These are phyloP conservation scores for Telmatherina bonti DNA, from an alignment of 2,797 vertebrate species.

Conservation along the genomic window DNA sequence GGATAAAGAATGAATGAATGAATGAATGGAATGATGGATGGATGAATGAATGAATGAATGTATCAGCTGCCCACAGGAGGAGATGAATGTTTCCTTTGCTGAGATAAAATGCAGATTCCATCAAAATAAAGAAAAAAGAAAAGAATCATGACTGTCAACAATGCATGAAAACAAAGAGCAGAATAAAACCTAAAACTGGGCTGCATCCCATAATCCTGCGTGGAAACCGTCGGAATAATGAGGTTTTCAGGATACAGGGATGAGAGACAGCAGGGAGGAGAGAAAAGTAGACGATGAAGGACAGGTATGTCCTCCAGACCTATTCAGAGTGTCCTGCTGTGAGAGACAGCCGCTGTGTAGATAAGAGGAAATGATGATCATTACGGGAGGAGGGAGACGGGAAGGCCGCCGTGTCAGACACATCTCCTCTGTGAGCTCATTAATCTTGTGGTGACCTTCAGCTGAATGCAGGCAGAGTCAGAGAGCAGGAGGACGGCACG, in stretches of 20 bases:
- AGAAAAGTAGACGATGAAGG: slow-evolving; percentile 21
- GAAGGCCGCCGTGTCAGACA: slow-evolving; percentile 44
- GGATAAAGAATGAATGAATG: no score
- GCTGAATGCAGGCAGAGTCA: slow-evolving; percentile 13
- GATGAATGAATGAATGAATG: no score
- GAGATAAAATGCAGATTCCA: not conserved
- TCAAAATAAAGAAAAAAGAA: not conserved
- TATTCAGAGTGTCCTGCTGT: slow-evolving; percentile 37
- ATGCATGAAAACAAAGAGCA: no score
- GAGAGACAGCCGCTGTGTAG: slow-evolving; percentile 43
- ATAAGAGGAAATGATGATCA: slow-evolving; percentile 66
- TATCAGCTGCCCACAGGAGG: no score
- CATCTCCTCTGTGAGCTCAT: slow-evolving; percentile 62
- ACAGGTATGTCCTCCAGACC: slow-evolving; percentile 57
- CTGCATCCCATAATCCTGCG: not conserved
- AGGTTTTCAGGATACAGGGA: slow-evolving; percentile 31
- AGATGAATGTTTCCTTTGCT: not conserved
- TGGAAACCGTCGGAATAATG: slow-evolving; percentile 27
- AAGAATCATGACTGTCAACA: not conserved
- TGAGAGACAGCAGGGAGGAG: slow-evolving; percentile 27
- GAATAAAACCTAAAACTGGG: not conserved
- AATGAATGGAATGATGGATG: no score
- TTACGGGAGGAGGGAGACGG: slow-evolving; percentile 55
- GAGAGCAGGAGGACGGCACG: slow-evolving; percentile 3
- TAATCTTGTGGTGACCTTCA: slow-evolving; percentile 64